These are phyloP conservation scores for Oryzaephilus surinamensis DNA, from an alignment of 1,140 invertebrate species.

Conservation along the genomic window DNA sequence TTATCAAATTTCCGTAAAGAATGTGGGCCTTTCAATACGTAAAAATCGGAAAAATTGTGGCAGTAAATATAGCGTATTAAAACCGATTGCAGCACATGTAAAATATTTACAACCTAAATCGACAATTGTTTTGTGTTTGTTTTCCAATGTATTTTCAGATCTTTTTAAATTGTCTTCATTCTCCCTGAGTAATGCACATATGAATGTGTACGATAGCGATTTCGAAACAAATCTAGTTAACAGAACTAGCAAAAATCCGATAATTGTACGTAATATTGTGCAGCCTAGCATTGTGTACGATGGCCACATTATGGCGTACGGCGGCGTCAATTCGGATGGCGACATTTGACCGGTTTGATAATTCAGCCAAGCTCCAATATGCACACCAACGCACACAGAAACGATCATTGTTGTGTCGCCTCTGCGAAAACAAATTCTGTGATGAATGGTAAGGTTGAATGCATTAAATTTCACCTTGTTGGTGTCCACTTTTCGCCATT, in stretches of 20 bases:
- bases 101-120: constrained; percentile 76
- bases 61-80: constrained; percentile 64
- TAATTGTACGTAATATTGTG: constrained; percentile 53
- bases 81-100: constrained; percentile 62
- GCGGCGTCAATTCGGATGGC: constrained; percentile 43
- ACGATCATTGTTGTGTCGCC: constrained; percentile 80
- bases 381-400: constrained; percentile 66
- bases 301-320: constrained; percentile 69
- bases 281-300: constrained; percentile 56
- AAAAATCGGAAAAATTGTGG: constrained; percentile 67
- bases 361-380: constrained; percentile 74
- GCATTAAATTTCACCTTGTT: constrained; percentile 68
- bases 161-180: constrained; percentile 51
- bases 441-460: constrained; percentile 14
- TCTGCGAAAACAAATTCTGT: constrained; percentile 53
- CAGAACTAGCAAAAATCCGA: constrained; percentile 64
- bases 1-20: constrained; percentile 72
- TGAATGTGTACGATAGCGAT: constrained; percentile 51
- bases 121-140: constrained; percentile 59
- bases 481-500: constrained; percentile 70
- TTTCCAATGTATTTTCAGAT: constrained; percentile 49
- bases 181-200: constrained; percentile 56
- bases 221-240: constrained; percentile 58
- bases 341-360: constrained; percentile 62
- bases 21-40: constrained; percentile 66